Evolutionary conservation across 2,797 vertebrate species (phyloP), one percentile per base, ranked within the genome.

Genomic region (Choloepus didactylus): DNA sequence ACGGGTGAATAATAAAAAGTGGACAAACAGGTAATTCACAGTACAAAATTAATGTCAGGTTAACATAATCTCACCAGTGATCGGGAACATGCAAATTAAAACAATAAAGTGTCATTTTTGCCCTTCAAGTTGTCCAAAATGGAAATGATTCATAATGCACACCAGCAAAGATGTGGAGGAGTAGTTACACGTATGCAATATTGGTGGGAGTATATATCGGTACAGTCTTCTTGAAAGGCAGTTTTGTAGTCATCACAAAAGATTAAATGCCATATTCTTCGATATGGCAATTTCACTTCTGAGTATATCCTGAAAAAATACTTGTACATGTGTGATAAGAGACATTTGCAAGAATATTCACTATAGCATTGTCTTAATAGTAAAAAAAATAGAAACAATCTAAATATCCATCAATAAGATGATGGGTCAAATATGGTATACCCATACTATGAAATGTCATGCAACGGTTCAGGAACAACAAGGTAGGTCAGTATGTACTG

Each of bases 41-140:
- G 18, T 66, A 75, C 21, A 88, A 72, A 81, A 70, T 62, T 35
- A 87, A 80, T 93, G 66, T 79, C 18, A 79, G 60, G 60, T 79
- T 41, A 62, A 29, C 72, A 54, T 51, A 72, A 54, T 54, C 76
- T 54, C 67, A 81, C 21, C 64, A 81, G 56, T 31, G 83, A 83
- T 89, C 25, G 49, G 77, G 70, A 38, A 75, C 59, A 67, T 76
- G 59, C 23, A 60, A 60, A 76, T 67, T 89, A 38, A 83, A 51
- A 87, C 51, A 92, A 67, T 67, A 51, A 31, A 49, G 75, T 72
- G 4, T 56, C 35, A 16, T 79, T 87, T 92, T 93, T 76, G 54
- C 25, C n/a, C 54, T 62, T 80, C 56, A 27, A 35, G 25, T 62
- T 80, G 51, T 64, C 27, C 35, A 87, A 80, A 81, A 51, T 62